phyloP scores from a whole-genome alignment of 2,797 vertebrate species.

The Coccyzus lansbergi region DNA sequence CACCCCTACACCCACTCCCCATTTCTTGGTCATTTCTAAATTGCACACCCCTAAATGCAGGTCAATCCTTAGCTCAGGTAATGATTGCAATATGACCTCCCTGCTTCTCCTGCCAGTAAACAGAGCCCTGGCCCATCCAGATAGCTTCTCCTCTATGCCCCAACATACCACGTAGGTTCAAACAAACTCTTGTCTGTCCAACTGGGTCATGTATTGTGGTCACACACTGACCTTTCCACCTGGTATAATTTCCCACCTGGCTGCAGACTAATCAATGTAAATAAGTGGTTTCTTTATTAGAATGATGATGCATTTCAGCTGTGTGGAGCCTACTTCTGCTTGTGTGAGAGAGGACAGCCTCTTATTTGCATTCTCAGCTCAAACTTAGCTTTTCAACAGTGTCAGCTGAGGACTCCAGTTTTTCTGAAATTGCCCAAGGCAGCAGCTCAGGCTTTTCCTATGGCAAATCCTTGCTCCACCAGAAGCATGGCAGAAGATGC shows the following conservation, averaged over 20 bases:
- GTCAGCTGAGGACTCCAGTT: neutral
- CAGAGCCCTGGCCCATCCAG: neutral
- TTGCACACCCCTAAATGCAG: neutral
- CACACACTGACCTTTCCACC: neutral
- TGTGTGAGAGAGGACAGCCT: neutral
- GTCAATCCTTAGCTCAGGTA: neutral
- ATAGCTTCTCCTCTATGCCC: neutral
- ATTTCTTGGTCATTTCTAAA: neutral
- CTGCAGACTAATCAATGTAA: neutral
- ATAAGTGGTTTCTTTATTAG: neutral
- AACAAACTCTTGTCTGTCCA: neutral
- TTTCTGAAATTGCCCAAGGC: fast-evolving
- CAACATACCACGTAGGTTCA: neutral
- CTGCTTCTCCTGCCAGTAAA: neutral
- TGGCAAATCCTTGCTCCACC: neutral
- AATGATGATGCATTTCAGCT: neutral
- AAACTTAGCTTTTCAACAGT: neutral
- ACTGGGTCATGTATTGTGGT: neutral
- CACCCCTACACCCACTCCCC: neutral
- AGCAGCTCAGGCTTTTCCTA: neutral
- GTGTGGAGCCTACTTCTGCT: neutral
- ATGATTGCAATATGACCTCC: neutral
- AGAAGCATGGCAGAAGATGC: neutral
- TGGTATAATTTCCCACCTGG: neutral
- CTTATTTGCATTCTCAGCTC: neutral